These are phyloP conservation scores for Telmatherina bonti DNA, from an alignment of 2,797 vertebrate genomes.

Conservation along the genomic window DNA sequence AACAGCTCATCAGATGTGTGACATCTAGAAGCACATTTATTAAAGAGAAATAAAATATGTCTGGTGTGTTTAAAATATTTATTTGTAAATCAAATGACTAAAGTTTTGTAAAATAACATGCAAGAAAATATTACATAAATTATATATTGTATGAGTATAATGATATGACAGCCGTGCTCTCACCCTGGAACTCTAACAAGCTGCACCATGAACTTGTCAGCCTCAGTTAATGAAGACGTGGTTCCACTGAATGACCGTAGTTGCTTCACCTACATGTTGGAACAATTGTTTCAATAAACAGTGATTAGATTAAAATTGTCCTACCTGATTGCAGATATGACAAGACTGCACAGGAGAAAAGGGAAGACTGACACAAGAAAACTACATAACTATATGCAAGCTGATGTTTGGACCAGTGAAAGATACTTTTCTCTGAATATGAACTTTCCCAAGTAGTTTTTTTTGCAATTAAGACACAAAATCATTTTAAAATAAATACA, in stretches of 20 bases:
- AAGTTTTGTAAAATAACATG: not conserved
- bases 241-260: constrained; percentile 80
- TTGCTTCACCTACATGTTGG: constrained; percentile 76
- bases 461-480: too few relatives aligned
- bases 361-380: not conserved
- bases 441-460: too few relatives aligned
- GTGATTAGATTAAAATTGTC: not conserved
- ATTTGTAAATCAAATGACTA: not conserved
- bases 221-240: constrained; percentile 77
- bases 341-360: not conserved
- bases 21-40: not conserved
- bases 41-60: too few relatives aligned
- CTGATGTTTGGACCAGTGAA: too few relatives aligned
- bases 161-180: constrained; percentile 35
- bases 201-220: constrained; percentile 86
- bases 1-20: not conserved
- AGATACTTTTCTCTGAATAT: too few relatives aligned
- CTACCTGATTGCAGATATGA: not conserved
- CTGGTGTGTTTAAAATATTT: not conserved
- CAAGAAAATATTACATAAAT: not conserved
- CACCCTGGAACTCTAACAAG: constrained; percentile 84
- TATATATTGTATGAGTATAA: not conserved
- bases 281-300: not conserved
- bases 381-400: too few relatives aligned
- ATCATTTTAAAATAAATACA: too few relatives aligned